Evolutionary conservation across 2,113 vertebrate species (phyloP), one percentile per base, ranked within the genome.

Genomic region (Aix galericulata): DNA sequence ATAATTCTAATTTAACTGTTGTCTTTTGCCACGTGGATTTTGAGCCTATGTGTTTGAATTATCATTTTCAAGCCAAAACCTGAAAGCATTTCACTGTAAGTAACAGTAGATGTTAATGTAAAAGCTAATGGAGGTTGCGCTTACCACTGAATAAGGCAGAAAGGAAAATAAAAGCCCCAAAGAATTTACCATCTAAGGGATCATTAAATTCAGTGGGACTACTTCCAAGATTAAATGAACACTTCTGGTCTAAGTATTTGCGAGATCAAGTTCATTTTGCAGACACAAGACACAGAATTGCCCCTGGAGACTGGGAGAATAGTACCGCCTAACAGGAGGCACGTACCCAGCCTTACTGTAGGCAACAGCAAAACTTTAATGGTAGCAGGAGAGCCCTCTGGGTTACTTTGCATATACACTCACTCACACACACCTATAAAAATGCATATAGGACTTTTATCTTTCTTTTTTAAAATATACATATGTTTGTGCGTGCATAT

Each of bases 141-240:
- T 95, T 91, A 92, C 53, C 67, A 58, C 58, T 73, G 87, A 94
- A 91, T 71, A 86, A 88, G 50, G 72, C 82, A 92, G 63, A 85
- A 89, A 95, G 11, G 17, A 93, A 92, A 89, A 56, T 53, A 94
- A 91, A 5, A 95, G 71, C 68, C 85, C 63, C 82, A 80, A 94
- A 93, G 71, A 96, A 89, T 91, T 91, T 77, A 80, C 71, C 59
- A 48, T 94, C 95, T 71, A 66, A 89, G 36, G 71, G 44, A 78
- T 92, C 89, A 95, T 94, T 95, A 95, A 92, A 93, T 93, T 88
- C 91, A 88, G 87, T 82, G 87, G 94, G 87, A 92, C 78, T 86
- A 63, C 82, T 91, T 96, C 93, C 96, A 97, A 94, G 79, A 95
- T 80, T 67, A 93, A 95, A 95, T 94, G 81, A 96, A 85, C 89